These are phyloP conservation scores for Chelidonichthys spinosus DNA, from an alignment of 2,797 vertebrate genomes.

Conservation along the genomic window DNA sequence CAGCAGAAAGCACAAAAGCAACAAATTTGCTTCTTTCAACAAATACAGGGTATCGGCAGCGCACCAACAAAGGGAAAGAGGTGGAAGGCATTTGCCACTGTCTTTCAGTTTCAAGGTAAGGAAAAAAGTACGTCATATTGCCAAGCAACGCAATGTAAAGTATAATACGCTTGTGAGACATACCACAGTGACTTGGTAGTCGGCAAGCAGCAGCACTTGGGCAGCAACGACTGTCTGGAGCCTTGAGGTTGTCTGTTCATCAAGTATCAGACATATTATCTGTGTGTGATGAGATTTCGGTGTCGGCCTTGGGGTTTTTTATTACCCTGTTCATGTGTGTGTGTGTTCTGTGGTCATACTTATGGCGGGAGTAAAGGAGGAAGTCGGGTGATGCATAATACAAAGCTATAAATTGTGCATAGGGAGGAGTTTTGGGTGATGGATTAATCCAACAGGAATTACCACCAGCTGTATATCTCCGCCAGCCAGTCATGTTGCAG, in stretches of 20 bases:
- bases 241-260: slow-evolving; percentile 53
- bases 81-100: not conserved
- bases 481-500: too few relatives aligned
- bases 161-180: not conserved
- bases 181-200: not conserved
- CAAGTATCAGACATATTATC: slow-evolving; percentile 55
- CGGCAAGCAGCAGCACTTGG: slow-evolving; percentile 19
- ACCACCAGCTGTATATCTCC: too few relatives aligned
- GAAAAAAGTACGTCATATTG: not conserved
- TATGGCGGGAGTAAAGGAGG: too few relatives aligned
- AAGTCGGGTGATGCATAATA: too few relatives aligned
- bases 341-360: not conserved
- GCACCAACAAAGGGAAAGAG: not conserved
- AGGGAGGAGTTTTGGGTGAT: too few relatives aligned
- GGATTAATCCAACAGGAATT: too few relatives aligned
- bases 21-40: slow-evolving; percentile 12
- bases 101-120: slow-evolving; percentile 4
- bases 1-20: slow-evolving; percentile 17
- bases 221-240: slow-evolving; percentile 28
- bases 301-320: slow-evolving; percentile 40
- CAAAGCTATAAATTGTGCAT: too few relatives aligned
- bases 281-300: slow-evolving; percentile 45
- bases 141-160: not conserved
- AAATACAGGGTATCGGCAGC: not conserved
- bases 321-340: slow-evolving; percentile 32